Conservation (phyloP, 2,888 invertebrate genomes). For the Heliconius sara region DNA sequence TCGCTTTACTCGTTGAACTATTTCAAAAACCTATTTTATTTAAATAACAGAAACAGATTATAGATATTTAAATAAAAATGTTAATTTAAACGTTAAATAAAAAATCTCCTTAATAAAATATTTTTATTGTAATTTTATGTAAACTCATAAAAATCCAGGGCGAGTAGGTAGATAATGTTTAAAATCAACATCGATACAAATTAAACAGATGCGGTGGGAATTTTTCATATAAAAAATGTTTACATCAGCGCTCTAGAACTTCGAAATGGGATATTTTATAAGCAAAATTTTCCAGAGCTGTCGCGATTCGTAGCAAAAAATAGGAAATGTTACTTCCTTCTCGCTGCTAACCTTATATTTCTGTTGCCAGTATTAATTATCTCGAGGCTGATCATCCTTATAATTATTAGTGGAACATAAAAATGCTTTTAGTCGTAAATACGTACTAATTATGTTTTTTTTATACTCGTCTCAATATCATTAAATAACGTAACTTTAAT, state of each 20-base stretch:
- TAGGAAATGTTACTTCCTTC: conserved; percentile 42
- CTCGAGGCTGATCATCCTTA: conserved; percentile 43
- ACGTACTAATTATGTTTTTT: conserved; percentile 27
- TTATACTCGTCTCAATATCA: neutral
- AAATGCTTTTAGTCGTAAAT: conserved; percentile 39
- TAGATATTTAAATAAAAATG: neutral
- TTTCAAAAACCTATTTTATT: too few species aligned
- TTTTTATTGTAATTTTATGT: conserved; percentile 10
- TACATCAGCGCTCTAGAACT: conserved; percentile 20
- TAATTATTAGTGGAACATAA: conserved; percentile 37
- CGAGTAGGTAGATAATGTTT: neutral
- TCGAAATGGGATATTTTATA: conserved; percentile 37
- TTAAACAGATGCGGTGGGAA: conserved; percentile 19
- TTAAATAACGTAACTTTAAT: neutral
- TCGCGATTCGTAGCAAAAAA: conserved; percentile 33
- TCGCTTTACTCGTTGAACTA: too few species aligned
- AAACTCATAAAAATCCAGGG: conserved; percentile 17
- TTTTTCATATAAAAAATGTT: conserved; percentile 21
- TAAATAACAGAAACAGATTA: neutral
- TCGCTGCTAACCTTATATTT: conserved; percentile 38
- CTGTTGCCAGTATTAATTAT: conserved; percentile 39
- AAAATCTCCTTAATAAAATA: neutral
- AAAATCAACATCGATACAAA: conserved; percentile 25
- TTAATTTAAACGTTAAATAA: neutral
- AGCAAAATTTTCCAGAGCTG: conserved; percentile 34